Percentiles rank a stretch among this genome's conserved stretches.
phyloP scores from a whole-genome alignment of 2,113 vertebrate species.

The Burhinus bistriatus region DNA sequence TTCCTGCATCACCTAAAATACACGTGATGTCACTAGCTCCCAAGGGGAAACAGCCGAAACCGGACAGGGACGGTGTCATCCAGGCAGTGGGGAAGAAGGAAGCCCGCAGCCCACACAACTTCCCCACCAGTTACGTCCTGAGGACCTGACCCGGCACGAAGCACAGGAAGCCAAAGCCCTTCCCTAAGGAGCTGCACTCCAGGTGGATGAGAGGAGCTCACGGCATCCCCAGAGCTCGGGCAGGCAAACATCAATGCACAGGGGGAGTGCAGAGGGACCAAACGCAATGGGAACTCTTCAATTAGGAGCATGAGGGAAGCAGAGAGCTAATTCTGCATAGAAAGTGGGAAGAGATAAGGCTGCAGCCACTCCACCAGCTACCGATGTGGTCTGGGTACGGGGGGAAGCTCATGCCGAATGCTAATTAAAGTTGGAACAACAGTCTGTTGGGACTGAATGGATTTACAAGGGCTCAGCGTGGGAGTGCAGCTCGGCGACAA shows the following conservation, averaged over 20 bases:
- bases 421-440: neutral
- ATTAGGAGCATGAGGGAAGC: neutral
- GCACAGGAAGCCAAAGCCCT: neutral
- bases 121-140: neutral
- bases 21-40: neutral
- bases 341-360: neutral
- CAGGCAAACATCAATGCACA: fast-evolving
- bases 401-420: neutral
- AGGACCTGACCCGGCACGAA: fast-evolving
- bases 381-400: neutral
- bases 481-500: fast-evolving
- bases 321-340: neutral
- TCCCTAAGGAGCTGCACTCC: neutral
- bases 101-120: neutral
- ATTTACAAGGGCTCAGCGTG: neutral
- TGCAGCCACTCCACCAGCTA: neutral
- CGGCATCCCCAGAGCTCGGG: neutral
- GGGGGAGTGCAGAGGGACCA: neutral
- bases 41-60: neutral
- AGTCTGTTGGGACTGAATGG: neutral
- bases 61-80: neutral
- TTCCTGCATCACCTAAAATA: neutral
- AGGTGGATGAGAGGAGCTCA: neutral
- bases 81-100: neutral
- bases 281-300: neutral